Evolutionary conservation across 2,888 invertebrate species (phyloP).

Genomic region (Boloria selene): DNA sequence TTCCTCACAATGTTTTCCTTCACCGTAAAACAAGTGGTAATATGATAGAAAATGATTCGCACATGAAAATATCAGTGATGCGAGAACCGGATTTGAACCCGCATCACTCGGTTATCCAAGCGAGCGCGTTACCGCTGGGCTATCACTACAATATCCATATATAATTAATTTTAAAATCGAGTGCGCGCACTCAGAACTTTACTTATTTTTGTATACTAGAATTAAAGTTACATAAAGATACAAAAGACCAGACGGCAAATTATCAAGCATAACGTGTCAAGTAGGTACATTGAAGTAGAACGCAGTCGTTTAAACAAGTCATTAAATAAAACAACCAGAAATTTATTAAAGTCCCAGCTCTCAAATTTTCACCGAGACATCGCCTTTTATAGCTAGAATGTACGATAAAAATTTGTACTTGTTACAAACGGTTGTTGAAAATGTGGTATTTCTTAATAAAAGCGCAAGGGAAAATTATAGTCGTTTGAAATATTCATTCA

Average conservation of each 20-base stretch:
- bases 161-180: no score
- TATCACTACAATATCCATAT: no score
- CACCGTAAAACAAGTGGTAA: no score
- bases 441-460: constrained; percentile 1
- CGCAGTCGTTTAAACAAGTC: not conserved
- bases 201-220: not conserved
- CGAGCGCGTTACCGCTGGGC: no score
- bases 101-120: no score
- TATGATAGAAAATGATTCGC: no score
- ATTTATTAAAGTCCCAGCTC: not conserved
- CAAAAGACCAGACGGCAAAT: not conserved
- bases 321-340: constrained; percentile 15
- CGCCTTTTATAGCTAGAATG: constrained; percentile 7
- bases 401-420: constrained; percentile 10
- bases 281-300: not conserved
- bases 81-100: no score
- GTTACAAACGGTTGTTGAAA: constrained; percentile 2
- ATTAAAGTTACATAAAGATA: not conserved
- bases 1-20: no score
- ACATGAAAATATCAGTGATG: no score
- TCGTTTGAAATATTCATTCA: constrained; percentile 1
- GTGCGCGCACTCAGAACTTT: no score
- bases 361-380: constrained; percentile 9
- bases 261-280: not conserved
- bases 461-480: not conserved